Conservation (phyloP, 2,113 vertebrate species). For the Cygnus buccinator region DNA sequence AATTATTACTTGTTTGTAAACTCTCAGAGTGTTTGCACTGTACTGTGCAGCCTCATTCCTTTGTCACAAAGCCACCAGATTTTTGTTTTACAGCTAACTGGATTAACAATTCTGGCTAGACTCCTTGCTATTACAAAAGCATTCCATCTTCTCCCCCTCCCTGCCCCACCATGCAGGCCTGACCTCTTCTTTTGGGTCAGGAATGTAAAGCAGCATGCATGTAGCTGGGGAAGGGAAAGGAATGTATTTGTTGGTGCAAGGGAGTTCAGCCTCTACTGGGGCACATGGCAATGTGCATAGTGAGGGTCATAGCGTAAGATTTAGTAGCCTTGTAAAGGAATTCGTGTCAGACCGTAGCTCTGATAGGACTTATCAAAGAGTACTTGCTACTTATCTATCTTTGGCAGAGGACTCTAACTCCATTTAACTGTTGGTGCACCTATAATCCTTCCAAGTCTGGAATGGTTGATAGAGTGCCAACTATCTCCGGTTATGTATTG, state of each 20-base stretch:
- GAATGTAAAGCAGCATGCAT: background rate
- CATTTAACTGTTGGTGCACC: slow-evolving; percentile 48
- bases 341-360: slow-evolving; percentile 58
- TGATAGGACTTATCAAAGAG: slow-evolving; percentile 59
- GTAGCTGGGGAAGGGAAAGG: background rate
- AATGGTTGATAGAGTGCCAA: slow-evolving; percentile 49
- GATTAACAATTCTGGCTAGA: slow-evolving; percentile 26
- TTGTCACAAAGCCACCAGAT: slow-evolving; percentile 35
- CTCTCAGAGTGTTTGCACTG: background rate
- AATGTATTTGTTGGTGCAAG: slow-evolving; percentile 25
- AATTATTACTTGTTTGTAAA: background rate
- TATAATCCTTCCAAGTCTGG: slow-evolving; percentile 50
- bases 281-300: background rate
- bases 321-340: slow-evolving; percentile 35
- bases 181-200: background rate
- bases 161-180: background rate
- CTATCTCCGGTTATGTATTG: slow-evolving; percentile 45
- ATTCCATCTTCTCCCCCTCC: background rate
- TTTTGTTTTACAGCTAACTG: slow-evolving; percentile 45
- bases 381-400: slow-evolving; percentile 48
- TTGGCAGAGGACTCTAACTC: slow-evolving; percentile 31
- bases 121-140: slow-evolving; percentile 10
- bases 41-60: background rate
- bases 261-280: background rate
- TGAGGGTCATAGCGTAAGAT: slow-evolving; percentile 10